Conservation (phyloP, 1,140 invertebrate genomes). For the Amphibalanus amphitrite region DNA sequence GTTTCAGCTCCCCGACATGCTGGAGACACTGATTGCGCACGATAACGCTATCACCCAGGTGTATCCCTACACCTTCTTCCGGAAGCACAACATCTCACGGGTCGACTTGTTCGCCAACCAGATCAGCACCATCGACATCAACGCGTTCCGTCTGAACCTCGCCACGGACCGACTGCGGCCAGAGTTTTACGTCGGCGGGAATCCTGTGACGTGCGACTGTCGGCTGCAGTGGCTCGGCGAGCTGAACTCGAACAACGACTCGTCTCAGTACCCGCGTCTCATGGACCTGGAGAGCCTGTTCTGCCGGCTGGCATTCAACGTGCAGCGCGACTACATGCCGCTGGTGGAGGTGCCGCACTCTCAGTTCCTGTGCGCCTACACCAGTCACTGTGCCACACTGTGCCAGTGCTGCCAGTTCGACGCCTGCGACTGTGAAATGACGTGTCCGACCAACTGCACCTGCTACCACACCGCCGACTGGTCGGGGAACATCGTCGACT, state of each 20-base stretch:
- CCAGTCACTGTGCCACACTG: constrained; percentile 77
- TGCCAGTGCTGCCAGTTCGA: constrained; percentile 91
- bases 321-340: constrained; percentile 59
- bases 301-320: constrained; percentile 69
- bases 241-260: constrained; percentile 55
- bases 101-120: constrained; percentile 79
- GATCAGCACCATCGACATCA: constrained; percentile 58
- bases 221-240: constrained; percentile 79
- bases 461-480: constrained; percentile 60
- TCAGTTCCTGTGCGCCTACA: constrained; percentile 80
- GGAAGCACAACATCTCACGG: constrained; percentile 60
- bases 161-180: constrained; percentile 39
- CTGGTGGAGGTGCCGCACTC: constrained; percentile 63
- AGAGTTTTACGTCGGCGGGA: constrained; percentile 72
- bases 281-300: constrained; percentile 81
- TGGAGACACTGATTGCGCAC: constrained; percentile 72
- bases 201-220: constrained; percentile 79
- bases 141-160: constrained; percentile 40
- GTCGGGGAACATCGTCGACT: constrained; percentile 82
- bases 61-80: constrained; percentile 62
- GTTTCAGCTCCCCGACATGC: constrained; percentile 67
- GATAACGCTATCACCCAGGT: constrained; percentile 68
- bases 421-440: constrained; percentile 62
- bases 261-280: constrained; percentile 66
- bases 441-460: constrained; percentile 25